Evolutionary conservation across 2,888 invertebrate genomes (phyloP).

Genomic region (Proisotoma minuta): DNA sequence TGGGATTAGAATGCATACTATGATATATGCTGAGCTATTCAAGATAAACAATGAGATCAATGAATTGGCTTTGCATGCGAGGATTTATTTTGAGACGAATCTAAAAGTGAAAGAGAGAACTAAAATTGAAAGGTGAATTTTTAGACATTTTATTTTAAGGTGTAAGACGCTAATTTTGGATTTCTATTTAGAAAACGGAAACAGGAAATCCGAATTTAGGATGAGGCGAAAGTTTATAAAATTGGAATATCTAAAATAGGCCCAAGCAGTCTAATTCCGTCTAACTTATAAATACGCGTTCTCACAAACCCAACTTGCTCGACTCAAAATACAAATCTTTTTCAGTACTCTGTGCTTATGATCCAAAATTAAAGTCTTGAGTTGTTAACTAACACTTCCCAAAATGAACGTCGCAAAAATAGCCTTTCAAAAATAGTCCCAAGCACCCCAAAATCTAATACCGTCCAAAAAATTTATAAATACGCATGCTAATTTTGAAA

Average conservation of each 20-base stretch:
- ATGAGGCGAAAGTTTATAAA: constrained; percentile 1
- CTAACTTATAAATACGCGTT: constrained; percentile 1
- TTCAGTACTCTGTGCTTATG: constrained; percentile 6
- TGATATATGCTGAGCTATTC: too few relatives aligned
- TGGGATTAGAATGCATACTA: too few relatives aligned
- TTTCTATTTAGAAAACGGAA: not conserved
- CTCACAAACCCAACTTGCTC: not conserved
- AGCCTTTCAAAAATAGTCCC: constrained; percentile 33
- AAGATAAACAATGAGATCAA: too few relatives aligned
- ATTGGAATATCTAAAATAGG: constrained; percentile 12
- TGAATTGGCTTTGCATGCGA: too few relatives aligned
- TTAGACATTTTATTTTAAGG: constrained; percentile 1
- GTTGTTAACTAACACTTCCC: constrained; percentile 10
- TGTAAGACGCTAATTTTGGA: constrained; percentile 8
- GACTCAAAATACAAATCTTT: not conserved
- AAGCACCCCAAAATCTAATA: constrained; percentile 22
- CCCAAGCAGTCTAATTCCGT: constrained; percentile 9
- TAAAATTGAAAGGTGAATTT: constrained; percentile 11
- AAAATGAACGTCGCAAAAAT: constrained; percentile 36
- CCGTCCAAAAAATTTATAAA: constrained; percentile 24
- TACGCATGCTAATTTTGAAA: constrained; percentile 18
- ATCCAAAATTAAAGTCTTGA: constrained; percentile 36
- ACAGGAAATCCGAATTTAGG: constrained; percentile 5
- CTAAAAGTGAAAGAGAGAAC: constrained; percentile 1
- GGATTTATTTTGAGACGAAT: too few relatives aligned